Conservation (phyloP, 2,113 vertebrate genomes). For the Pterophyllum scalare region DNA sequence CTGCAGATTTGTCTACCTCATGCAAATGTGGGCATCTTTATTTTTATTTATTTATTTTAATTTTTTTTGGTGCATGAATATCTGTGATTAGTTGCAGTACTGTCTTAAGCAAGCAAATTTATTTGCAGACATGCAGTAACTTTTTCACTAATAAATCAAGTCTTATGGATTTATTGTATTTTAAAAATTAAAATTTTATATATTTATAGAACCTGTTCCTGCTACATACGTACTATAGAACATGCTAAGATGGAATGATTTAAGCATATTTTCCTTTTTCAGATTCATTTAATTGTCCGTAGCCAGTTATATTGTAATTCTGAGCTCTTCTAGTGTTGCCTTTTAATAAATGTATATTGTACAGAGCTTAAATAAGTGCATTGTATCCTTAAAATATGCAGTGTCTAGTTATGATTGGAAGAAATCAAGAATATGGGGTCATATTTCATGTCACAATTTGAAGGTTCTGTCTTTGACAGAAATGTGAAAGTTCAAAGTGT, state of each 20-base stretch:
- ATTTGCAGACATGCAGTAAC: background rate
- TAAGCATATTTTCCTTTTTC: background rate
- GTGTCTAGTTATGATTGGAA: too few species aligned
- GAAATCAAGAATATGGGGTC: background rate
- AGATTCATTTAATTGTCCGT: background rate
- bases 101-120: background rate
- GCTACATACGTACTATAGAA: too few species aligned
- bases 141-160: background rate
- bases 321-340: background rate
- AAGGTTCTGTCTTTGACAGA: background rate
- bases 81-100: background rate
- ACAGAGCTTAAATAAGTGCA: background rate
- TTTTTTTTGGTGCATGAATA: background rate
- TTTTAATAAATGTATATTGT: slow-evolving; percentile 1
- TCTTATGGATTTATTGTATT: background rate
- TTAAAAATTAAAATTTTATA: background rate
- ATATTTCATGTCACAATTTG: background rate
- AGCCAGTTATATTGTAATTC: too few species aligned
- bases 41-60: too few species aligned
- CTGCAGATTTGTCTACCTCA: slow-evolving; percentile 13
- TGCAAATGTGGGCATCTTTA: background rate
- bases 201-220: background rate
- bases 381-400: background rate
- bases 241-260: background rate
- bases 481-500: background rate